These are phyloP conservation scores for Tachystola acroxantha DNA, from an alignment of 2,888 invertebrate species.

Conservation along the genomic window DNA sequence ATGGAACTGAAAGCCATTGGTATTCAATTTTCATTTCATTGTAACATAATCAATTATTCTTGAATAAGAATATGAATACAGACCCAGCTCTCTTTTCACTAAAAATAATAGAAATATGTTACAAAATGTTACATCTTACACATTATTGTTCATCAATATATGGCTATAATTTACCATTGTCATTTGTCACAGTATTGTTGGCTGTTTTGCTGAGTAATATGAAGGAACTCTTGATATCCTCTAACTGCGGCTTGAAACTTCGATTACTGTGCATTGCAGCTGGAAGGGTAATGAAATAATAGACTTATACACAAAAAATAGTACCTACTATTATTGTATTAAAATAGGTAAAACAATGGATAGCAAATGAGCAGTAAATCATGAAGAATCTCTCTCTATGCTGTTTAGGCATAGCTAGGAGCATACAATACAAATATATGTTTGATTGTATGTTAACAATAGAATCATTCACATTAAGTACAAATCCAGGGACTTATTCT, in stretches of 20 bases:
- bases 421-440: too few species aligned
- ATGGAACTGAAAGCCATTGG: constrained; percentile 25
- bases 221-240: constrained; percentile 62
- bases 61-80: constrained; percentile 30
- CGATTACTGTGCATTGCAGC: constrained; percentile 30
- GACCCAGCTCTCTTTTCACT: constrained; percentile 37
- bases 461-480: too few species aligned
- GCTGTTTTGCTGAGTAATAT: constrained; percentile 40
- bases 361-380: too few species aligned
- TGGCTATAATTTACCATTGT: constrained; percentile 20
- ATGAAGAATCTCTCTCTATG: too few species aligned
- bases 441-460: too few species aligned
- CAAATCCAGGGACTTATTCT: too few species aligned
- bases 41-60: constrained; percentile 29
- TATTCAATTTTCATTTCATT: constrained; percentile 11
- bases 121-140: constrained; percentile 11
- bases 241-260: constrained; percentile 54
- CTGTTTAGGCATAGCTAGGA: too few species aligned
- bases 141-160: constrained; percentile 2
- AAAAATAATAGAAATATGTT: constrained; percentile 29
- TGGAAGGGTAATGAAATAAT: constrained; percentile 22
- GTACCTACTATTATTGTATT: too few species aligned
- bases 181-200: constrained; percentile 14
- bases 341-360: too few species aligned
- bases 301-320: too few species aligned